Evolutionary conservation across 2,113 vertebrate genomes (phyloP).

Genomic region (Todiramphus chloris): DNA sequence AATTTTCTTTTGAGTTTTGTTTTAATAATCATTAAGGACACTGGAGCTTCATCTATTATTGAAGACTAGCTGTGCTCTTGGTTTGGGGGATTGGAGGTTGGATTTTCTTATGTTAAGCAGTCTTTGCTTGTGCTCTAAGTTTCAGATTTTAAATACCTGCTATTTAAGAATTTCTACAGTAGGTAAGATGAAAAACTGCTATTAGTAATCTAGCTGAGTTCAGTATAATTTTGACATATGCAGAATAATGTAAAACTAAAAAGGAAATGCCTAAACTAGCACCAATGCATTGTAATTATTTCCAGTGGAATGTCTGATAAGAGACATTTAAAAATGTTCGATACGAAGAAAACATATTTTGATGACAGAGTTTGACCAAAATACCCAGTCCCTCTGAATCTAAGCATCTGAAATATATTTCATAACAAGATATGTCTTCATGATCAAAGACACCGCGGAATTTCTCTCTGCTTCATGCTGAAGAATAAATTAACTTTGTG

Average conservation of each 20-base stretch:
- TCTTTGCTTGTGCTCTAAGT: not conserved
- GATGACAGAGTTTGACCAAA: not conserved
- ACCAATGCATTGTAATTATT: not conserved
- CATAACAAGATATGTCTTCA: not conserved
- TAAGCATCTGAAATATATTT: not conserved
- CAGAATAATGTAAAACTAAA: not conserved
- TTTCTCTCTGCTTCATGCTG: not conserved
- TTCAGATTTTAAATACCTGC: not conserved
- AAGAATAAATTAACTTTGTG: constrained; percentile 1
- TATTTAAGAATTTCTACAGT: not conserved
- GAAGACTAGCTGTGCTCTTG: not conserved
- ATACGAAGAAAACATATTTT: not conserved
- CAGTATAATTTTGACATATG: not conserved
- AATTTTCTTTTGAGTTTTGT: not conserved
- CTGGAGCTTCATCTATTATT: not conserved
- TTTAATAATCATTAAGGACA: not conserved
- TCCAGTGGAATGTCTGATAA: not conserved
- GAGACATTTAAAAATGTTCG: not conserved
- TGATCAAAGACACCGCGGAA: constrained; percentile 2
- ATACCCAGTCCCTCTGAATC: not conserved
- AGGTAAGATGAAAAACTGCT: not conserved
- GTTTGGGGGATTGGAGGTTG: not conserved
- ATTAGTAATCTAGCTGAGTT: not conserved
- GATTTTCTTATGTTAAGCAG: not conserved
- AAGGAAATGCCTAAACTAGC: not conserved